phyloP scores from a whole-genome alignment of 92 coral and sea anemone genomes.

The Montipora capitata region DNA sequence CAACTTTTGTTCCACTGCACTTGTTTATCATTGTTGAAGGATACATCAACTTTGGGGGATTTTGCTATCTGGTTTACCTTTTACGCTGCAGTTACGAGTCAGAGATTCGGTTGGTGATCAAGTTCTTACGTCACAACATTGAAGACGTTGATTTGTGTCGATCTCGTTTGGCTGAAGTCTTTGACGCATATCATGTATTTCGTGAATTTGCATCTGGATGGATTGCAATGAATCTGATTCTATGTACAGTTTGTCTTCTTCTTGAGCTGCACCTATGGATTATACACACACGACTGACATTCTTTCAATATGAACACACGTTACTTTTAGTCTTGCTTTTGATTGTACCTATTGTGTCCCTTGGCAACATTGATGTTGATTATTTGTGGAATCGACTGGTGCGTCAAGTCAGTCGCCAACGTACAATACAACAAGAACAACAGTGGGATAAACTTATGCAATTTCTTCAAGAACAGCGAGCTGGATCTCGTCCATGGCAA shows the following conservation, averaged over 20 bases:
- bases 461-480: constrained; percentile 86
- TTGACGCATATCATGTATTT: constrained; percentile 87
- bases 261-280: constrained; percentile 90
- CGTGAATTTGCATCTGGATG: constrained; percentile 93
- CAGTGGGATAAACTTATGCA: constrained; percentile 93
- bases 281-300: constrained; percentile 50
- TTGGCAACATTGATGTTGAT: constrained; percentile 92
- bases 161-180: constrained; percentile 88
- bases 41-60: constrained; percentile 85
- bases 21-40: constrained; percentile 81
- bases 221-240: constrained; percentile 83
- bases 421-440: constrained; percentile 73
- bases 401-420: constrained; percentile 85
- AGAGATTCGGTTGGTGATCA: constrained; percentile 79
- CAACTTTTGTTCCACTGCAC: constrained; percentile 64
- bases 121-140: constrained; percentile 79
- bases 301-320: constrained; percentile 84
- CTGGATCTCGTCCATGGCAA: constrained; percentile 94
- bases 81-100: constrained; percentile 93
- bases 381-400: constrained; percentile 92
- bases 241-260: constrained; percentile 84
- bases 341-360: constrained; percentile 76
- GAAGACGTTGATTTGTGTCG: constrained; percentile 84
- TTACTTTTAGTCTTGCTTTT: constrained; percentile 71
- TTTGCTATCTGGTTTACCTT: constrained; percentile 87